Evolutionary conservation across 2,888 invertebrate genomes (phyloP).

Genomic region (Pseudeuparius sepicola): DNA sequence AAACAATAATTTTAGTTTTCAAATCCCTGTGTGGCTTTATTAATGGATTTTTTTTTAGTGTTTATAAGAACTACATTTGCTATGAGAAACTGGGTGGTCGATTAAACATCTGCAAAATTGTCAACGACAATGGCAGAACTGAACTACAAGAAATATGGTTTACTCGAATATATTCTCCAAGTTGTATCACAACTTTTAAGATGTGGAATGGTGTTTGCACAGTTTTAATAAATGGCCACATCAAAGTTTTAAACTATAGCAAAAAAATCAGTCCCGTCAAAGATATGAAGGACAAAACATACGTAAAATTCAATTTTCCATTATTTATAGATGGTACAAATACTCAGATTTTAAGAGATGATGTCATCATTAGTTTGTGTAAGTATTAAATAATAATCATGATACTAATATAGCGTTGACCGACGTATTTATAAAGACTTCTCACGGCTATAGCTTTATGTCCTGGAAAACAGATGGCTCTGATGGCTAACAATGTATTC

Average conservation of each 20-base stretch:
- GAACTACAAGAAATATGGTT: slow-evolving; percentile 34
- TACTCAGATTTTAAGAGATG: slow-evolving; percentile 32
- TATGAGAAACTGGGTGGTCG: slow-evolving; percentile 35
- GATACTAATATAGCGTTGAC: no score
- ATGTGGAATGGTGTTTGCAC: slow-evolving; percentile 37
- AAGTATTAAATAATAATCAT: no score
- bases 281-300: slow-evolving; percentile 24
- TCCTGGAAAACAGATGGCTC: no score
- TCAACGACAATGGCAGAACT: slow-evolving; percentile 24
- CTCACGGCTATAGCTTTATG: no score
- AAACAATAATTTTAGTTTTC: no score
- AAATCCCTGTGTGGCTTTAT: background rate
- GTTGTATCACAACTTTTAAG: slow-evolving; percentile 33
- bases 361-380: slow-evolving; percentile 36
- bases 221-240: slow-evolving; percentile 34
- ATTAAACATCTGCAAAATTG: slow-evolving; percentile 33
- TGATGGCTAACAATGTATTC: no score
- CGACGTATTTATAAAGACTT: no score
- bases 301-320: slow-evolving; percentile 26
- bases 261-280: slow-evolving; percentile 29
- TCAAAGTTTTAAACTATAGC: slow-evolving; percentile 32
- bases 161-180: slow-evolving; percentile 36
- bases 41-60: slow-evolving; percentile 27
- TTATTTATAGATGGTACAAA: slow-evolving; percentile 24
- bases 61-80: slow-evolving; percentile 35